Conservation (phyloP, 2,888 invertebrate genomes). For the Meiosimyza platycephala region DNA sequence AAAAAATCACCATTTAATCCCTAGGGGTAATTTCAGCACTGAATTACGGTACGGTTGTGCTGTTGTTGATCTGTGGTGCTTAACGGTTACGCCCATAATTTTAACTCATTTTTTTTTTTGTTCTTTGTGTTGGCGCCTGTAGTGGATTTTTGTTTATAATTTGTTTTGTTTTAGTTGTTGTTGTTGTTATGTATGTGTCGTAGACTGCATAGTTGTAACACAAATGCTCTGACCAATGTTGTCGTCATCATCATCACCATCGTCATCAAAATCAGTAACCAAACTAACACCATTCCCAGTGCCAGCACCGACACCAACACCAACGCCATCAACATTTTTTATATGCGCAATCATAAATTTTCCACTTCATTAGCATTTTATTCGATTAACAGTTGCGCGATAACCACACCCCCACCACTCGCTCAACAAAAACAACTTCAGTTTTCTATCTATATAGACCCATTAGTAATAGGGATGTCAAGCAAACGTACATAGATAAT, state of each 20-base stretch:
- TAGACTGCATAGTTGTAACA: constrained; percentile 27
- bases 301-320: background rate
- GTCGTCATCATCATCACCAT: constrained; percentile 24
- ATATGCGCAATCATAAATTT: constrained; percentile 53
- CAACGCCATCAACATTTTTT: constrained; percentile 31
- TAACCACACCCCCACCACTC: constrained; percentile 3
- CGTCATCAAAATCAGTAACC: constrained; percentile 18
- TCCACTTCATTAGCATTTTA: constrained; percentile 60
- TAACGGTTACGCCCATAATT: constrained; percentile 56
- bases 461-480: background rate
- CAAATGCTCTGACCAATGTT: constrained; percentile 37
- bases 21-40: constrained; percentile 15
- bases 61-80: constrained; percentile 57
- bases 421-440: background rate
- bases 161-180: constrained; percentile 39
- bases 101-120: constrained; percentile 37
- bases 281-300: constrained; percentile 11
- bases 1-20: constrained; percentile 4
- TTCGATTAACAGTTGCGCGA: constrained; percentile 50
- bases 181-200: background rate
- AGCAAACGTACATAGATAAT: too few species aligned
- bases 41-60: constrained; percentile 22
- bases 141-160: constrained; percentile 41
- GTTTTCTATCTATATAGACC: background rate
- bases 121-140: constrained; percentile 14